Percentiles rank a stretch among this genome's conserved stretches.
phyloP scores from a whole-genome alignment of 1,140 invertebrate genomes.

The Anthonomus grandis region DNA sequence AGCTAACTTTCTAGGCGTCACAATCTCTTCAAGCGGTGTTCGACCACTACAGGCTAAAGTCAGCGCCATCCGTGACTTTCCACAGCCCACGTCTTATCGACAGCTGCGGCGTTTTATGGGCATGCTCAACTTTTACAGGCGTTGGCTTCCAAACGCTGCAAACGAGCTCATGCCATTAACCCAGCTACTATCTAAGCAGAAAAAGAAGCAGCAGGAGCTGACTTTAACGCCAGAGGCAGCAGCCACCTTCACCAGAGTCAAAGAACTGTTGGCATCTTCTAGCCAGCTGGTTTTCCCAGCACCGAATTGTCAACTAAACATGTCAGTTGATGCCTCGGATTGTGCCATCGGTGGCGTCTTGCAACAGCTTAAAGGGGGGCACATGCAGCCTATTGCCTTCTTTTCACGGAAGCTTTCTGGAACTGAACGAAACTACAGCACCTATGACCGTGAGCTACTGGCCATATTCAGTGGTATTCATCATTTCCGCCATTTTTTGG shows the following conservation, averaged over 20 bases:
- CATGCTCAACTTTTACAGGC: background rate
- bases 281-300: constrained; percentile 31
- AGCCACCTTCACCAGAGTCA: background rate
- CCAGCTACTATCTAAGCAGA: no score
- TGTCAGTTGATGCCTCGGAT: background rate
- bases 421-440: constrained; percentile 26
- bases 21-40: constrained; percentile 32
- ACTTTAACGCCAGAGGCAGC: background rate
- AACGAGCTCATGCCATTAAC: background rate
- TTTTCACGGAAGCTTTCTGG: background rate
- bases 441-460: constrained; percentile 43
- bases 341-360: background rate
- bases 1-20: constrained; percentile 41
- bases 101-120: constrained; percentile 39
- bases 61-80: background rate
- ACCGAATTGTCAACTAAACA: background rate
- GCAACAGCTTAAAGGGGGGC: background rate
- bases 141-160: background rate
- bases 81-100: constrained; percentile 17
- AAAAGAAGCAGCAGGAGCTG: background rate
- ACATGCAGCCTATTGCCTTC: background rate
- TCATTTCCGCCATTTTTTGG: constrained; percentile 43
- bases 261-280: constrained; percentile 9
- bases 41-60: constrained; percentile 32
- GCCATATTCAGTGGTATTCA: constrained; percentile 40